Evolutionary conservation across 2,797 vertebrate species (phyloP).

Genomic region (Myotis pilosus): DNA sequence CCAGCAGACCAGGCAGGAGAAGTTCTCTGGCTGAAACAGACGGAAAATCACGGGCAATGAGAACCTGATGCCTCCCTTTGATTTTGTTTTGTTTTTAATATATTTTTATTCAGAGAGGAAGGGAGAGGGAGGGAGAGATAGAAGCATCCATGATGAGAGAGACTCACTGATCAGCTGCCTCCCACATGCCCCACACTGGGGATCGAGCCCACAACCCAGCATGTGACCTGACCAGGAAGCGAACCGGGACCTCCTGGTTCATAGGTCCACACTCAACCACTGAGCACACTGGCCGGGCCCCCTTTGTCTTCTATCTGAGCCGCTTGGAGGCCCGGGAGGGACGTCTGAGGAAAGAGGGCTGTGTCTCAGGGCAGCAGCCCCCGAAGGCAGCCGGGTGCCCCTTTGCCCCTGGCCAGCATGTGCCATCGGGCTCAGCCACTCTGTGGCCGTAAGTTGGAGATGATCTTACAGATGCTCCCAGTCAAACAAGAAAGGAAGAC

Average conservation of each 20-base stretch:
- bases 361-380: background rate
- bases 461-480: background rate
- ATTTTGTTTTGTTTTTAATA: no score
- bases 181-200: no score
- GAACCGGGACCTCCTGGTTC: no score
- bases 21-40: background rate
- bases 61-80: background rate
- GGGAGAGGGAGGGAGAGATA: no score
- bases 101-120: no score
- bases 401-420: accelerated
- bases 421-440: background rate
- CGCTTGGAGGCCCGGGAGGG: background rate
- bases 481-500: background rate
- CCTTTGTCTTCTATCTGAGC: background rate
- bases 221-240: no score
- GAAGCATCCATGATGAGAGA: no score
- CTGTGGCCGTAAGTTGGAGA: background rate
- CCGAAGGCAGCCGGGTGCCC: background rate
- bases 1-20: background rate
- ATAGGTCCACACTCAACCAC: no score
- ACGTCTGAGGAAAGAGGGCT: background rate
- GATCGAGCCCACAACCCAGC: no score
- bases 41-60: background rate
- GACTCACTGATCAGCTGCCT: no score
- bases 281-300: no score